Evolutionary conservation across 2,888 invertebrate genomes (phyloP), one percentile per base, ranked within the genome.

Genomic region (Xestia ashworthii): DNA sequence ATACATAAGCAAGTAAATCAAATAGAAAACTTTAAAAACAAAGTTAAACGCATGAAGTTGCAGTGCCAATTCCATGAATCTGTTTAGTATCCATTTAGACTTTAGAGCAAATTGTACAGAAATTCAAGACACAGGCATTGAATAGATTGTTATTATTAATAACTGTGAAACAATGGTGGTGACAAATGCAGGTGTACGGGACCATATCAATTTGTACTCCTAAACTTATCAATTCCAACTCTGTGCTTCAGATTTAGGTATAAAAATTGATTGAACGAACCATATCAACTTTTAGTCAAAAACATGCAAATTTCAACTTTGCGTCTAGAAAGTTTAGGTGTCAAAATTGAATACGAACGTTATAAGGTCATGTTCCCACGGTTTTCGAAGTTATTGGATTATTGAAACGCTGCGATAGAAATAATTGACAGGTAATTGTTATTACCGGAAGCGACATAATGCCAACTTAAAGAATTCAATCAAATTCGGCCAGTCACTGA

Each of bases 121-220:
- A 87, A 87, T 78, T 46, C n/a, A 79, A 86, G 75, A 76, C 65
- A 46, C 60, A 71, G 73, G 41, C 46, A 55, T 76, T 53, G 76
- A 79, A 76, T 66, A 71, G 66, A 25, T 75, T 87, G 76, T 86
- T 86, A 79, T 84, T 64, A 48, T 84, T 77, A 62, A 74, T 74
- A 79, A 78, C 62, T 68, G 53, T 75, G 66, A 73, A 80, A 87
- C 86, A 76, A 84, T 83, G 65, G 70, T 41, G 50, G 69, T 76
- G 76, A 78, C 70, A 69, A 84, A 71, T 80, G 78, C 88, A 82
- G 80, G 80, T 87, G 84, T 72, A 69, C 64, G 50, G 38, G 65
- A 48, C 48, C 14, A 60, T 16, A 62, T 32, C 46, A 0, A 46
- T 55, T 58, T 41, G 38, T 3, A 16, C 9, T 32, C 12, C 1